Base-by-base conservation (phyloP, 2,888 invertebrate genomes). In the Tachina fera region DNA sequence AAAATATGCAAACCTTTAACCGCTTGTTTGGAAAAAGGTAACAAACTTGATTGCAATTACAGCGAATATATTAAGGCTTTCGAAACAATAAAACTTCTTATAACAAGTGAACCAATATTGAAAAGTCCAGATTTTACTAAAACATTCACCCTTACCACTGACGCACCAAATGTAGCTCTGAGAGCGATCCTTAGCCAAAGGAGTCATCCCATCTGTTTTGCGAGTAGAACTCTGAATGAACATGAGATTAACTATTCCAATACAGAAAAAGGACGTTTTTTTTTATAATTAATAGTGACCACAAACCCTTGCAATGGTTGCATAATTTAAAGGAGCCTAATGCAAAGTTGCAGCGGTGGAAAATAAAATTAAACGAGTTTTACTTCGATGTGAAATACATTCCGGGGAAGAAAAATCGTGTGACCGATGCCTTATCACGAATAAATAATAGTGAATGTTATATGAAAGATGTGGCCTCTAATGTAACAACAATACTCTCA, bases 101-200 rank as follows among this genome's bases (percentile, higher is more conserved):
- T 83, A 31, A 78, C 68, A 16, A 82, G 49, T 45, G 81, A 85
- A 4, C 84, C 87, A 9, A 82, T 88, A 53, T 68, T 86, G 31
- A 61, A 70, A 61, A 81, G 81, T 65, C 87, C 13, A n/a, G 86
- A 85, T 71, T 87, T 85, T 72, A 75, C 71, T 3, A 87, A 83
- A 47, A 39, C 53, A 63, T 86, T 88, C 76, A 60, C 61, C 9
- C n/a, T 87, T 22, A 83, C 76, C 39, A 86, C 87, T 56, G 85
- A 87, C 61, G 81, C 83, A 10, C 80, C 82, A 10, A 81, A 83
- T 49, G 80, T 74, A 68, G 87, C 84, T 19, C 47, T 87, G 53
- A 87, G 88, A 16, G 87, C 85, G 6, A 56, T 75, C 10, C 53
- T 31, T 31, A 74, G 74, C 31, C 61, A 61, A 49, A 1, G 43